Evolutionary conservation across 2,797 vertebrate genomes (phyloP).

Genomic region (Sebastes aleutianus): DNA sequence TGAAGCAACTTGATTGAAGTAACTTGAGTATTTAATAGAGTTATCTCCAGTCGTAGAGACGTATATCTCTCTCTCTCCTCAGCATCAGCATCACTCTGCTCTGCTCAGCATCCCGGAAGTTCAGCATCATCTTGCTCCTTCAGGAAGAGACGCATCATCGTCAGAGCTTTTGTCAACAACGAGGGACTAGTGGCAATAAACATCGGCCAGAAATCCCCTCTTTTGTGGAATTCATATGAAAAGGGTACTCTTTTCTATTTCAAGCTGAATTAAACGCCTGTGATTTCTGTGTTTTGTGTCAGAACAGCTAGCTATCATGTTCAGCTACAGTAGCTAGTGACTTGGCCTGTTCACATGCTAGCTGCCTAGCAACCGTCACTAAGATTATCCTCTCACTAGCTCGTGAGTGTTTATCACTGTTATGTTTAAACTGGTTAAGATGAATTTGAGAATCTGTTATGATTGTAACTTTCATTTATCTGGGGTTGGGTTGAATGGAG

Average conservation of each 20-base stretch:
- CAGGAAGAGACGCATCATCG: slow-evolving; percentile 73
- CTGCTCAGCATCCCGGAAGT: slow-evolving; percentile 76
- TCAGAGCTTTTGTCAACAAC: slow-evolving; percentile 66
- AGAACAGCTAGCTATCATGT: slow-evolving; percentile 29
- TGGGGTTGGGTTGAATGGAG: not conserved
- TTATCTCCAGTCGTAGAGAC: not conserved
- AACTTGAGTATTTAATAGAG: not conserved
- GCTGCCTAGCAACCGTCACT: slow-evolving; percentile 46
- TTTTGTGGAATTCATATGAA: slow-evolving; percentile 19
- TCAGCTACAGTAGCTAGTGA: slow-evolving; percentile 57
- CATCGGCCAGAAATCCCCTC: slow-evolving; percentile 20
- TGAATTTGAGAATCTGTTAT: not conserved
- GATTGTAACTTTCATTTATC: not conserved
- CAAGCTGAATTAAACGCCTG: not conserved
- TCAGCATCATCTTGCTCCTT: slow-evolving; percentile 54
- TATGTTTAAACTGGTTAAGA: slow-evolving; percentile 3
- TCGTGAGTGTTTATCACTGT: not conserved
- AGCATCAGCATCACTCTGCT: slow-evolving; percentile 57
- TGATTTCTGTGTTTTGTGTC: slow-evolving; percentile 1
- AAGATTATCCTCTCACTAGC: slow-evolving; percentile 22
- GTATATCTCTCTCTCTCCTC: not conserved
- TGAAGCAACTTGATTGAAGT: not conserved
- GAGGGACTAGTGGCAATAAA: slow-evolving; percentile 42
- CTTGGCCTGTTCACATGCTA: slow-evolving; percentile 72
- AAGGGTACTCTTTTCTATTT: slow-evolving; percentile 52